Percentiles rank a stretch among this genome's conserved stretches.
Conservation (phyloP, 2,888 invertebrate genomes). For the Odontomyia ornata region DNA sequence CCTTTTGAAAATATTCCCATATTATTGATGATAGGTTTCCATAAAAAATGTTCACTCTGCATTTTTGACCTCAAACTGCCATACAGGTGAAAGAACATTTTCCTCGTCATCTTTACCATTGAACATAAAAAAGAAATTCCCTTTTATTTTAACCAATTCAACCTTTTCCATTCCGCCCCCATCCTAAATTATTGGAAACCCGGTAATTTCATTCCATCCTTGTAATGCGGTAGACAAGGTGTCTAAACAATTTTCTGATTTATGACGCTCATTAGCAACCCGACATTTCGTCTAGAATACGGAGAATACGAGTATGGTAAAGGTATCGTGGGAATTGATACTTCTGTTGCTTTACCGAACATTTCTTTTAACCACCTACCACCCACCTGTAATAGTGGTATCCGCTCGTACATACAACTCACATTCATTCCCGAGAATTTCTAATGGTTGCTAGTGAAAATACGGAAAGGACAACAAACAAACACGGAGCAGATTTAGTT, state of each 20-base stretch:
- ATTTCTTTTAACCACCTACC: not conserved
- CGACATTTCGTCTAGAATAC: not conserved
- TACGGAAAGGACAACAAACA: not conserved
- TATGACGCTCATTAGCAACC: constrained; percentile 39
- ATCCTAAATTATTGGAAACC: not conserved
- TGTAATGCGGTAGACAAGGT: constrained; percentile 16
- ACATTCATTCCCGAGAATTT: too few species aligned
- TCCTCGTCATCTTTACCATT: too few species aligned
- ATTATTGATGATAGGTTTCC: too few species aligned
- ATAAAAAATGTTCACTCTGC: too few species aligned
- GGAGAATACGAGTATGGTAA: too few species aligned
- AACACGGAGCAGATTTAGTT: not conserved
- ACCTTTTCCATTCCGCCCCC: not conserved
- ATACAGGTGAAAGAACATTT: too few species aligned
- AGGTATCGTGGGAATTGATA: constrained; percentile 27
- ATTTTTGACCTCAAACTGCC: too few species aligned
- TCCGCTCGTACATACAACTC: too few species aligned
- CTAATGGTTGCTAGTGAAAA: not conserved
- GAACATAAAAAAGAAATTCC: not conserved
- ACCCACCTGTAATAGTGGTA: not conserved
- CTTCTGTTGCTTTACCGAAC: constrained; percentile 3
- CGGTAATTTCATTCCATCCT: not conserved
- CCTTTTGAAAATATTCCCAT: too few species aligned
- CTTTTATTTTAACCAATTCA: not conserved
- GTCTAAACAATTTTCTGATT: constrained; percentile 37